Evolutionary conservation across 2,888 invertebrate genomes (phyloP).

Genomic region (Amiota communis): DNA sequence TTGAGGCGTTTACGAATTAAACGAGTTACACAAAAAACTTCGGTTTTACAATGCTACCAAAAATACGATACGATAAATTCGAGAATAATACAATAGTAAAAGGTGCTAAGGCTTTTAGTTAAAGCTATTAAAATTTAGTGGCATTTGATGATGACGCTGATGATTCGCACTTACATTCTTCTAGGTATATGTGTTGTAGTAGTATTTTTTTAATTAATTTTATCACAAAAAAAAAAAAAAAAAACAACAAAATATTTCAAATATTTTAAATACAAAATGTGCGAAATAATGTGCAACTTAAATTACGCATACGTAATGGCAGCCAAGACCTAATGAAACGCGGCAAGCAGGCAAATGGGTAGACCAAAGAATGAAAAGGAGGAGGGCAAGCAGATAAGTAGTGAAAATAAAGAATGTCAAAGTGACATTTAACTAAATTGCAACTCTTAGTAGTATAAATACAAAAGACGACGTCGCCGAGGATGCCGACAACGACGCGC

Average conservation of each 20-base stretch:
- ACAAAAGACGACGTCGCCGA: neutral
- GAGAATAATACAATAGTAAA: neutral
- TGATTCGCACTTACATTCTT: too few relatives aligned
- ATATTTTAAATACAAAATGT: too few relatives aligned
- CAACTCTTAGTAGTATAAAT: conserved; percentile 18
- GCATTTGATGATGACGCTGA: neutral
- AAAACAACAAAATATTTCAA: too few relatives aligned
- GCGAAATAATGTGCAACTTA: too few relatives aligned
- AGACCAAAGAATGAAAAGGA: neutral
- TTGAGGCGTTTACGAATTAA: neutral
- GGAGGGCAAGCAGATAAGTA: too few relatives aligned
- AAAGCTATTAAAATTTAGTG: neutral
- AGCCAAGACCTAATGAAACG: neutral
- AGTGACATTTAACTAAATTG: conserved; percentile 28
- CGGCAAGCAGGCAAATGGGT: neutral
- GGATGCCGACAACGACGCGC: neutral
- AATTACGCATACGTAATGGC: too few relatives aligned
- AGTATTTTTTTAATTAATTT: too few relatives aligned
- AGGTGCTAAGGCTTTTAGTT: conserved; percentile 1
- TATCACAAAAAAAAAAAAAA: too few relatives aligned
- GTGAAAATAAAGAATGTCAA: conserved; percentile 10
- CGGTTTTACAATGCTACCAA: too few relatives aligned
- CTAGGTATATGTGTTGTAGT: too few relatives aligned
- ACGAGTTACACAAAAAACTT: too few relatives aligned
- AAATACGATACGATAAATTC: too few relatives aligned